Evolutionary conservation across 2,888 invertebrate genomes (phyloP).

Genomic region (Dexiosoma caninum): DNA sequence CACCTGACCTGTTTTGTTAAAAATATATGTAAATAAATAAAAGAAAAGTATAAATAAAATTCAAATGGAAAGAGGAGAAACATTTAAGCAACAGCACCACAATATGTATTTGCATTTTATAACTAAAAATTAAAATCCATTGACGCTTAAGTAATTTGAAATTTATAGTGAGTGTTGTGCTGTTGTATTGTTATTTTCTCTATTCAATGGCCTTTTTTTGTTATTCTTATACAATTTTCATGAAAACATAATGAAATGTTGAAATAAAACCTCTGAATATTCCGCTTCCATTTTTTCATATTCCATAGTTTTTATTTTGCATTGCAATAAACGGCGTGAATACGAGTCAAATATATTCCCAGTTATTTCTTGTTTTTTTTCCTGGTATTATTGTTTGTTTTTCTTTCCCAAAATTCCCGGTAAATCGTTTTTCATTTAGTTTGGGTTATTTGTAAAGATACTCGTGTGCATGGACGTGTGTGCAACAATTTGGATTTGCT

Average conservation of each 20-base stretch:
- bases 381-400: background rate
- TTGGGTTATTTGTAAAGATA: background rate
- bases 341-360: background rate
- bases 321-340: too few species aligned
- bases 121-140: slow-evolving; percentile 43
- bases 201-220: too few species aligned
- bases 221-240: background rate
- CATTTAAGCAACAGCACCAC: background rate
- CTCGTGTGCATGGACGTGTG: background rate
- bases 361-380: background rate
- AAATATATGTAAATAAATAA: background rate
- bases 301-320: background rate
- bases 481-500: slow-evolving; percentile 1
- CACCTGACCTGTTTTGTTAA: slow-evolving; percentile 24
- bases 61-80: background rate
- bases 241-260: slow-evolving; percentile 2
- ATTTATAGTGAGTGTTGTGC: slow-evolving; percentile 46
- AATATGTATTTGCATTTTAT: slow-evolving; percentile 26
- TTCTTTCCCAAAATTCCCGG: slow-evolving; percentile 16
- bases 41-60: slow-evolving; percentile 5
- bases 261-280: slow-evolving; percentile 31
- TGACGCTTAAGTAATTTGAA: slow-evolving; percentile 58
- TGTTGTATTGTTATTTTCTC: slow-evolving; percentile 11
- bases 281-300: slow-evolving; percentile 32
- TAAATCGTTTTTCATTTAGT: slow-evolving; percentile 41